Evolutionary conservation across 2,888 invertebrate species (phyloP), one percentile per base, ranked within the genome.

Genomic region (Amblyteles armatorius): DNA sequence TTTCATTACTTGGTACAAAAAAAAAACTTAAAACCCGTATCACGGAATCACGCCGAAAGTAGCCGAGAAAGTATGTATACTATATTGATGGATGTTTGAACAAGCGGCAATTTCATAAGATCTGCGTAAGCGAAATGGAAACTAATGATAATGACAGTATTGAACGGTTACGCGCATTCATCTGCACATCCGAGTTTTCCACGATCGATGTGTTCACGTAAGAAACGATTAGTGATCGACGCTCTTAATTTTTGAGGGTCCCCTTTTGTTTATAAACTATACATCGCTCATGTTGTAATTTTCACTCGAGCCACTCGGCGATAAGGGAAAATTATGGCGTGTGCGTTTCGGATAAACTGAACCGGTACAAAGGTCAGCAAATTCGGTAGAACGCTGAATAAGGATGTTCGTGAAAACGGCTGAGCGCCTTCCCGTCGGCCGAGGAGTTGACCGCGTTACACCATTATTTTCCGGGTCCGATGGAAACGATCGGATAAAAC

Each of bases 301-400:
- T 71, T 19, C 33, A 36, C 52, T 29, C 71, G 29, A 69, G 40
- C 19, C 6, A 16, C 6, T 11, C 36, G 13, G 40, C 55, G 72
- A 72, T 72, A 72, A 72, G 72, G 19, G 29, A 22, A 13, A 19
- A 52, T 71, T 33, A 71, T 11, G 33, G 33, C 11, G n/a, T 52
- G 72, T 40, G 36, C 3, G 13, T 72, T 72, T 22, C 52, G 55
- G 36, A 16, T 55, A 40, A 55, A 72, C 36, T 22, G 40, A 72
- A 72, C 4, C 50, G 33, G 19, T 13, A 55, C 36, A 16, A 36
- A 55, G 55, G 72, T 72, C 72, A 72, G 72, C 72, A 72, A 52
- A 72, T 72, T 72, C 11, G 36, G 33, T 26, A 22, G 55, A 55
- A 55, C 22, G 72, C 72, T 72, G 72, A 72, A 36, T 55, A 52